phyloP scores from a whole-genome alignment of 2,797 vertebrate genomes.

The Neosalanx taihuensis region DNA sequence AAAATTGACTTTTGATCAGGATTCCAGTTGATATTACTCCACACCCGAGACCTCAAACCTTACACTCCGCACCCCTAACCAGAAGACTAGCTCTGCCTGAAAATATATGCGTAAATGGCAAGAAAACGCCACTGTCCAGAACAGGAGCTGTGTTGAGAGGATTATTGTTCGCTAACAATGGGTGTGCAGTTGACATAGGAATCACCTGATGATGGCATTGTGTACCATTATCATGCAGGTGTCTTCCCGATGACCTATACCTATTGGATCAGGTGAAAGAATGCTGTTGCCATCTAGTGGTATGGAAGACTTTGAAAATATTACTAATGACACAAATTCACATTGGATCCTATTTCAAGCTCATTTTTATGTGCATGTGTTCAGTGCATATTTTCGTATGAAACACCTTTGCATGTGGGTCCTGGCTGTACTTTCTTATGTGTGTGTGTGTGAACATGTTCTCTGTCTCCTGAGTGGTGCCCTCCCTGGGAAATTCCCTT shows the following conservation, averaged over 20 bases:
- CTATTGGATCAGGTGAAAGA: not conserved
- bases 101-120: too few relatives aligned
- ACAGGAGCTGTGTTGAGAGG: too few relatives aligned
- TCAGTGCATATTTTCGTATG: too few relatives aligned
- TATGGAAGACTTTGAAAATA: not conserved
- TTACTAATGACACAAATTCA: not conserved
- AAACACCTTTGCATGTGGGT: not conserved
- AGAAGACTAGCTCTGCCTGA: constrained; percentile 36
- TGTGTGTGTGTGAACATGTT: constrained; percentile 46
- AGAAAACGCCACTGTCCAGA: too few relatives aligned
- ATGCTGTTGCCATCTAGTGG: constrained; percentile 7
- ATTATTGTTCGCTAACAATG: too few relatives aligned
- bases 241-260: not conserved
- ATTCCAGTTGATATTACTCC: constrained; percentile 31
- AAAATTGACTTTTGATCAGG: constrained; percentile 33
- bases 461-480: constrained; percentile 44
- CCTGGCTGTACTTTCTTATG: not conserved
- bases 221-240: not conserved
- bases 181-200: too few relatives aligned
- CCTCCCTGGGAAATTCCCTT: constrained; percentile 72
- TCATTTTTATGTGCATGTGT: too few relatives aligned
- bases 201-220: too few relatives aligned
- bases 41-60: constrained; percentile 14
- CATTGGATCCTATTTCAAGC: too few relatives aligned
- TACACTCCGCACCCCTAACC: constrained; percentile 32